A percentile compares a stretch with the other conserved stretches of the same genome.
These are phyloP conservation scores for Byasa hedistus DNA, from an alignment of 2,888 invertebrate species.

Conservation along the genomic window DNA sequence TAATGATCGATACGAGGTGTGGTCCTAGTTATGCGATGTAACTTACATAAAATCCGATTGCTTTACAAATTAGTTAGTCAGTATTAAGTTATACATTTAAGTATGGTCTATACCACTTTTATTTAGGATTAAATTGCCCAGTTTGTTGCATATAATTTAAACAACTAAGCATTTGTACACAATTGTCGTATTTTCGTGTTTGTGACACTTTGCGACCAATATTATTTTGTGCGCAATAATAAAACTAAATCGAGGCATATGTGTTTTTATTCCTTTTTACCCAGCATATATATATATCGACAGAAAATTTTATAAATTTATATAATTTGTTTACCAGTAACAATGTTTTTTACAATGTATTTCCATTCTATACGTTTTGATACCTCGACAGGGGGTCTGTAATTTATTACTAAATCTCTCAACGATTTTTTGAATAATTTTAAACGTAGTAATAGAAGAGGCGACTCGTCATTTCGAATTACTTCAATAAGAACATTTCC, in stretches of 20 bases:
- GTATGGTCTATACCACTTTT: slow-evolving; percentile 34
- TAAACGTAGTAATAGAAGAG: slow-evolving; percentile 55
- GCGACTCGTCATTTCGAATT: slow-evolving; percentile 42
- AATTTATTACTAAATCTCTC: slow-evolving; percentile 55
- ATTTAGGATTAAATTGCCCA: slow-evolving; percentile 45
- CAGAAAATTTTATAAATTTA: slow-evolving; percentile 35
- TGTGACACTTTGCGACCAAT: slow-evolving; percentile 56
- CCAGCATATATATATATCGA: not conserved
- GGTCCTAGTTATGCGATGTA: slow-evolving; percentile 19
- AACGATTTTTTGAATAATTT: slow-evolving; percentile 62
- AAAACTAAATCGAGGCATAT: slow-evolving; percentile 58
- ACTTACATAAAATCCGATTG: slow-evolving; percentile 20
- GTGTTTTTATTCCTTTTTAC: slow-evolving; percentile 36
- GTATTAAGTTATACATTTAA: slow-evolving; percentile 34
- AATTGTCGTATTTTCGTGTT: not conserved
- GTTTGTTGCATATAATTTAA: slow-evolving; percentile 54
- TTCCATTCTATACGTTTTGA: slow-evolving; percentile 64
- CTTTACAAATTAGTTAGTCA: slow-evolving; percentile 28
- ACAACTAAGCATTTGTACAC: slow-evolving; percentile 52
- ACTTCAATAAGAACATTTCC: slow-evolving; percentile 65
- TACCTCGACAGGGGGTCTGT: slow-evolving; percentile 61
- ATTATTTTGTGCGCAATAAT: slow-evolving; percentile 67
- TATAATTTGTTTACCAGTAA: slow-evolving; percentile 67
- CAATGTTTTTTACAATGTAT: slow-evolving; percentile 63
- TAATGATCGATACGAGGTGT: not conserved